Conservation (phyloP, 2,888 invertebrate genomes). For the Germaria angustata region DNA sequence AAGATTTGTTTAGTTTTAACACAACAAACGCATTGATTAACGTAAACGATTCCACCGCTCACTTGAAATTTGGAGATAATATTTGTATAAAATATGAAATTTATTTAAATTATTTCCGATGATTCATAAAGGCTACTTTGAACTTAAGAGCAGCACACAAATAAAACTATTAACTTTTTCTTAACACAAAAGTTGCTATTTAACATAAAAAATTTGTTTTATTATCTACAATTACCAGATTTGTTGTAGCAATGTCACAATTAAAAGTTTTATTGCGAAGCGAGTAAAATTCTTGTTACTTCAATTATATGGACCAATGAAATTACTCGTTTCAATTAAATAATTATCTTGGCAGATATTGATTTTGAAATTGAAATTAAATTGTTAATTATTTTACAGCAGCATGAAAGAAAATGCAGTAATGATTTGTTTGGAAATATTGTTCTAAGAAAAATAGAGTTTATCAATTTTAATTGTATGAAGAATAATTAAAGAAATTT, state of each 20-base stretch:
- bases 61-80: not conserved
- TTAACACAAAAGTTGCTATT: not conserved
- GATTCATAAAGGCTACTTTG: conserved; percentile 37
- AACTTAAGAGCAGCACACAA: conserved; percentile 7
- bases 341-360: not conserved
- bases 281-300: not conserved
- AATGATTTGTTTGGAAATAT: not conserved
- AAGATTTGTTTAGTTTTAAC: too few relatives aligned
- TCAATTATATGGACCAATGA: not conserved
- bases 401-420: not conserved
- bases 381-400: not conserved
- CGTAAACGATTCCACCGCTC: not conserved
- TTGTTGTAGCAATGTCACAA: not conserved
- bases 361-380: not conserved
- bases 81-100: not conserved
- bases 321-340: conserved; percentile 20
- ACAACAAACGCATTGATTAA: not conserved
- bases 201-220: not conserved
- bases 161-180: not conserved
- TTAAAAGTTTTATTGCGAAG: not conserved
- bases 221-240: conserved; percentile 5
- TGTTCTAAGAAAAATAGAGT: too few relatives aligned
- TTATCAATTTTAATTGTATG: not conserved
- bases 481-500: not conserved
- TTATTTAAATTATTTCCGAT: conserved; percentile 30